A percentile compares a stretch with the other conserved stretches of the same genome.
phyloP scores from a whole-genome alignment of 2,113 vertebrate genomes.

The Uria lomvia region DNA sequence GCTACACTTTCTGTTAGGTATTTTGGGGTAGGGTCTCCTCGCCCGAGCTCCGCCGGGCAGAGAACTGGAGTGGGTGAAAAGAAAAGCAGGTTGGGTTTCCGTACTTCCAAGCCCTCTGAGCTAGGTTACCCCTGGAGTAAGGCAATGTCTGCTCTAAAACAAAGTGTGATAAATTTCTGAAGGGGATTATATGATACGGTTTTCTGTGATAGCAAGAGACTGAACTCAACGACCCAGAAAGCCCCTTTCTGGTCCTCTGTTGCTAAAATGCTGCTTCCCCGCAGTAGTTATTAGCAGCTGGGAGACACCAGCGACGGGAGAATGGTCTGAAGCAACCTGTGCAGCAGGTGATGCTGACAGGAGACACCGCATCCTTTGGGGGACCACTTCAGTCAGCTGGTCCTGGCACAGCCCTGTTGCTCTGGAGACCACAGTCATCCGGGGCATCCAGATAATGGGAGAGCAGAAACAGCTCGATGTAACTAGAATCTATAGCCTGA shows the following conservation, averaged over 20 bases:
- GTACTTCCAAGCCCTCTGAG: neutral
- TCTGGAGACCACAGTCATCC: neutral
- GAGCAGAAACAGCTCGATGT: neutral
- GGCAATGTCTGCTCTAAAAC: neutral
- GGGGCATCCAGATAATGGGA: neutral
- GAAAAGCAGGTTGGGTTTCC: neutral
- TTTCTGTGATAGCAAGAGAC: conserved; percentile 14
- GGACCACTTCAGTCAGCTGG: neutral
- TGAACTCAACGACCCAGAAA: neutral
- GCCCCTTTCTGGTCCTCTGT: neutral
- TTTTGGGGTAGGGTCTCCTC: neutral
- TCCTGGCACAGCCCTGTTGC: neutral
- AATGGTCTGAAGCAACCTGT: neutral
- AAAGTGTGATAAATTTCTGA: conserved; percentile 23
- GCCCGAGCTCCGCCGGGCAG: neutral
- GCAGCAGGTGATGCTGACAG: neutral
- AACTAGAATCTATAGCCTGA: neutral
- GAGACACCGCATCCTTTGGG: neutral
- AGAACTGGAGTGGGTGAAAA: neutral
- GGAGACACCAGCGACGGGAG: neutral
- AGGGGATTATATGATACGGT: neutral
- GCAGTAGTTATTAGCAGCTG: neutral
- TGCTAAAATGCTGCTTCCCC: neutral
- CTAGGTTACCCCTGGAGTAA: neutral
- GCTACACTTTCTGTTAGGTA: neutral